Evolutionary conservation across 2,113 vertebrate genomes (phyloP), one percentile per base, ranked within the genome.

Genomic region (Hepsetus odoe): DNA sequence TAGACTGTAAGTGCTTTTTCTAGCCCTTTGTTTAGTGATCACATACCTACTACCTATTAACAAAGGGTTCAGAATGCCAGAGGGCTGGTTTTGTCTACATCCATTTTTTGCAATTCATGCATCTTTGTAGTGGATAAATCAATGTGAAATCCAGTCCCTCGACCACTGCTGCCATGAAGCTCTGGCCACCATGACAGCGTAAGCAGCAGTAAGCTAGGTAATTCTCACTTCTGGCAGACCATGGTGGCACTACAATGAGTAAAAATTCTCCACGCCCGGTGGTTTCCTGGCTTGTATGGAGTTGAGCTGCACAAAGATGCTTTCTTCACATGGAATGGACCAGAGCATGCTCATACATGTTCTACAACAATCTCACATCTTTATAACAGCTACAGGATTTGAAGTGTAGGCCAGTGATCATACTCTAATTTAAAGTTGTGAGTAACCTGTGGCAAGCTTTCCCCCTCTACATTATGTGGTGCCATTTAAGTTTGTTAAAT

Each of bases 61-160:
- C 18, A 68, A 58, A 58, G 18, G 16, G 11, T 44, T 56, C 10
- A 18, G 56, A 59, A 62, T 62, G 59, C 59, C 38, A 64, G 59
- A 75, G 44, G 18, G 22, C 32, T 22, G 18, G n/a, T n/a, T 74
- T 32, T 35, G 16, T 28, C 44, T 42, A 10, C 8, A 49, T 5
- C 42, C 42, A 42, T 56, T 58, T 35, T 77, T 14, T 49, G 56
- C 64, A 44, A 16, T 69, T 69, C 30, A 44, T 58, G 33, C 49
- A 42, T 0, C 14, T 53, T 53, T 51, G 22, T 66, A 64, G 3
- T 55, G 74, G 64, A 56, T 56, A 68, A 76, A 68, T 69, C 75
- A 46, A 46, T 7, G 28, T 77, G 65, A 77, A 77, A 59, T 69
- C 26, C 53, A 5, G 40, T 75, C n/a, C 12, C n/a, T 18, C 38